Evolutionary conservation across 2,797 vertebrate species (phyloP).

Genomic region (Scyliorhinus canicula): DNA sequence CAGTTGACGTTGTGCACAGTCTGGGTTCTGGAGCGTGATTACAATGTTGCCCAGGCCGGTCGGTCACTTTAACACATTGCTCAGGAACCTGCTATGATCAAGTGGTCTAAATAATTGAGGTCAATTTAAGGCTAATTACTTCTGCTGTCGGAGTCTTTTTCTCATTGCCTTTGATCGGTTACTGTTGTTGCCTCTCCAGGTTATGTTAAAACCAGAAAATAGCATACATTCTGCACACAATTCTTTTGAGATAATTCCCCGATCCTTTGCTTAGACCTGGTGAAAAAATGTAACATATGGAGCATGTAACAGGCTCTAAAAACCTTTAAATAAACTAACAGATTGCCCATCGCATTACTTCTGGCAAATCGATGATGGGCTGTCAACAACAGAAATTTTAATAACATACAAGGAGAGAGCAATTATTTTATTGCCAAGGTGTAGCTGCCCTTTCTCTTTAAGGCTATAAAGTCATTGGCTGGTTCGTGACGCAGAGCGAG

Average conservation of each 20-base stretch:
- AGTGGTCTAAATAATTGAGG: neutral
- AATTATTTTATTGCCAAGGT: neutral
- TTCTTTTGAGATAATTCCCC: neutral
- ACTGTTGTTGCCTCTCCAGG: neutral
- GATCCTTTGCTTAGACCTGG: neutral
- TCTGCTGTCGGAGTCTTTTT: neutral
- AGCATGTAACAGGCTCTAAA: neutral
- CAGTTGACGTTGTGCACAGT: neutral
- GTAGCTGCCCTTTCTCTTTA: neutral
- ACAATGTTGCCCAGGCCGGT: neutral
- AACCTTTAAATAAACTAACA: neutral
- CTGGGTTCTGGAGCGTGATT: neutral
- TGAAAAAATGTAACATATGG: neutral
- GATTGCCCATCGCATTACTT: neutral
- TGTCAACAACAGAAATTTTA: neutral
- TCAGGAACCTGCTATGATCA: neutral
- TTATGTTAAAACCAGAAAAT: neutral
- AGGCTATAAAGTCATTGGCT: too few species aligned
- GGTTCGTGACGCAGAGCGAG: too few species aligned
- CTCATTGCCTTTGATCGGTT: neutral
- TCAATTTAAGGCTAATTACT: neutral
- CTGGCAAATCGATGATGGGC: neutral
- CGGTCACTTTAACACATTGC: neutral
- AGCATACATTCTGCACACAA: neutral
- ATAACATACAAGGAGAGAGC: neutral